Percentiles rank a stretch among this genome's conserved stretches.
phyloP scores from a whole-genome alignment of 2,797 vertebrate species.

The Macrochelys suwanniensis region DNA sequence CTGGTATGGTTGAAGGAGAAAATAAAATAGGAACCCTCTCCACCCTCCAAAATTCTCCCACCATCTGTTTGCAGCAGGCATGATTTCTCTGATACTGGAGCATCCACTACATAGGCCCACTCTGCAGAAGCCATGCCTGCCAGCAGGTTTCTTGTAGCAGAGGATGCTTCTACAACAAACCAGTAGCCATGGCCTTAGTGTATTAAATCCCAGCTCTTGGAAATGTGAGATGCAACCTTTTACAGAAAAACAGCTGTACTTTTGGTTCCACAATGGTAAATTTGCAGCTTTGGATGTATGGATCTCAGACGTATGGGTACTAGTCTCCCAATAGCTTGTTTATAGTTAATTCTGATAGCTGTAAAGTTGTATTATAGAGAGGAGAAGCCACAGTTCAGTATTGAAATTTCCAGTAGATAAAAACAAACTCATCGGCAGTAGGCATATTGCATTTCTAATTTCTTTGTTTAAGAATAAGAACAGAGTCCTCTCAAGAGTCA shows the following conservation, averaged over 20 bases:
- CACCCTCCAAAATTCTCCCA: not conserved
- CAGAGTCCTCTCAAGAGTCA: not conserved
- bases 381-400: not conserved
- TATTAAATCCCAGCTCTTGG: not conserved
- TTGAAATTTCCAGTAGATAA: not conserved
- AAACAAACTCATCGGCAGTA: not conserved
- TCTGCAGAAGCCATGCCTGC: not conserved
- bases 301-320: not conserved
- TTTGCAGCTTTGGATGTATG: not conserved
- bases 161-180: too few species aligned
- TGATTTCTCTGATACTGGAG: not conserved
- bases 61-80: not conserved
- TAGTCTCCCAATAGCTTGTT: not conserved
- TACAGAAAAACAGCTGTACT: not conserved
- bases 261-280: not conserved
- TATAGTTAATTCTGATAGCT: not conserved
- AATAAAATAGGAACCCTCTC: not conserved
- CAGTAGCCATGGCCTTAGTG: not conserved
- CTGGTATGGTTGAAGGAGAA: not conserved
- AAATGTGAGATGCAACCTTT: not conserved
- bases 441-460: not conserved
- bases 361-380: not conserved
- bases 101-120: not conserved
- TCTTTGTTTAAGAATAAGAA: conserved; percentile 25
- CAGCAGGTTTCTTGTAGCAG: not conserved